Evolutionary conservation across 53 echinoderm and acorn worm genomes (phyloP).

Genomic region (Mesocentrotus franciscanus): DNA sequence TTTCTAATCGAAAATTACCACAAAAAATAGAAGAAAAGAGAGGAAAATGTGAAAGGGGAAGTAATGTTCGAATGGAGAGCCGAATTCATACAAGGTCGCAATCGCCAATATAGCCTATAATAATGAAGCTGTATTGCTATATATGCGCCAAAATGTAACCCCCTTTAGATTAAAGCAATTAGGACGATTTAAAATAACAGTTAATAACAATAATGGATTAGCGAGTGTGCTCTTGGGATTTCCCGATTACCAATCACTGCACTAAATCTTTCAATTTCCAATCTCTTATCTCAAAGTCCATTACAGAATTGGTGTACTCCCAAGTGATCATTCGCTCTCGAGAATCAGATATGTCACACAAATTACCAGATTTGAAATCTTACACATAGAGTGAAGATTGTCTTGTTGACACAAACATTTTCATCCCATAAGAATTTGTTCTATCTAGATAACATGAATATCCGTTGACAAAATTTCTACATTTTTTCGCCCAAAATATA

Average conservation of each 20-base stretch:
- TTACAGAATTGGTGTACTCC: neutral
- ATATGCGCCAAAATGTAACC: neutral
- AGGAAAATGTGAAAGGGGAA: neutral
- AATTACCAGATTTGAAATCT: neutral
- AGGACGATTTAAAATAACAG: neutral
- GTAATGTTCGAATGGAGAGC: neutral
- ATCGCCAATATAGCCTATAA: neutral
- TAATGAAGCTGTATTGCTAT: neutral
- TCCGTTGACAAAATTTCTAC: too few relatives aligned
- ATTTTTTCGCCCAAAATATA: too few relatives aligned
- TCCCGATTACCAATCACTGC: neutral
- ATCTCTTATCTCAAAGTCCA: neutral
- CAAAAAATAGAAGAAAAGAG: neutral
- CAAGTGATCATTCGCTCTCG: neutral
- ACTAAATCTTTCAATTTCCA: neutral
- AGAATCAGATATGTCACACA: neutral
- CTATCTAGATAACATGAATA: too few relatives aligned
- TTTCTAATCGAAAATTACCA: neutral
- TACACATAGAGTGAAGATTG: neutral
- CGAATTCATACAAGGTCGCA: neutral
- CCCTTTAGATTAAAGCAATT: neutral
- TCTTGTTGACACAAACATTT: neutral
- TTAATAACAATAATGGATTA: neutral
- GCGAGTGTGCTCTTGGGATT: neutral
- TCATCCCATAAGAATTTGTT: neutral